A percentile compares a stretch with the other conserved stretches of the same genome.
Conservation (phyloP, 2,113 vertebrate genomes). For the Climacteris rufus region DNA sequence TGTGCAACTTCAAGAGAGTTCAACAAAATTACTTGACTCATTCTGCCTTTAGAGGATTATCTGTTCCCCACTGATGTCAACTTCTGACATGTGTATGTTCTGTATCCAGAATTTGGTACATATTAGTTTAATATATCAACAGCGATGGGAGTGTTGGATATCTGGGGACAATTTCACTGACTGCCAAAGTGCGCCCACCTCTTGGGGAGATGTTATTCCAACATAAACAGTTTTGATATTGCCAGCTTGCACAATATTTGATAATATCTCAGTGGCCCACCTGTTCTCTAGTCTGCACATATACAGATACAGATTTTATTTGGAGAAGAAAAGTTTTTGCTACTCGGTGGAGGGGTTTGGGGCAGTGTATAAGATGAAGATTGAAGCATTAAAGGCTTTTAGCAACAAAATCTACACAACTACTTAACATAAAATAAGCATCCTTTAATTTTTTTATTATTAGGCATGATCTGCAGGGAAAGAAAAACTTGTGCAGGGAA, state of each 20-base stretch:
- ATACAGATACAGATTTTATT: background rate
- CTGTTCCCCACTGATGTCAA: background rate
- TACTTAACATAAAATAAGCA: background rate
- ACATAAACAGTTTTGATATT: background rate
- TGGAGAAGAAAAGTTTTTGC: background rate
- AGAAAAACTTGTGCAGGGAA: background rate
- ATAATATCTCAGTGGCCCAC: background rate
- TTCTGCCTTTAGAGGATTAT: background rate
- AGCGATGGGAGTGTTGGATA: background rate
- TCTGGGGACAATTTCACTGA: background rate
- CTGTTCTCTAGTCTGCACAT: background rate
- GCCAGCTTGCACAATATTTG: slow-evolving; percentile 5
- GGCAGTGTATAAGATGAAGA: background rate
- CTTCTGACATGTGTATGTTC: background rate
- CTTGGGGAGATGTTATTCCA: background rate
- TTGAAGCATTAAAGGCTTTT: background rate
- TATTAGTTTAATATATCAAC: background rate
- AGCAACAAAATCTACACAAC: background rate
- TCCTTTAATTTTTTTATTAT: background rate
- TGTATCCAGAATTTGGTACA: background rate
- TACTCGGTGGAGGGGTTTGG: accelerated
- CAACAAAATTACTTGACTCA: background rate
- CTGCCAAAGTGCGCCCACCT: background rate
- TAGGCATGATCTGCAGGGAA: background rate
- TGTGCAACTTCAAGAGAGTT: background rate